These are phyloP conservation scores for Falco concolor DNA, from an alignment of 2,797 vertebrate genomes.

Conservation along the genomic window DNA sequence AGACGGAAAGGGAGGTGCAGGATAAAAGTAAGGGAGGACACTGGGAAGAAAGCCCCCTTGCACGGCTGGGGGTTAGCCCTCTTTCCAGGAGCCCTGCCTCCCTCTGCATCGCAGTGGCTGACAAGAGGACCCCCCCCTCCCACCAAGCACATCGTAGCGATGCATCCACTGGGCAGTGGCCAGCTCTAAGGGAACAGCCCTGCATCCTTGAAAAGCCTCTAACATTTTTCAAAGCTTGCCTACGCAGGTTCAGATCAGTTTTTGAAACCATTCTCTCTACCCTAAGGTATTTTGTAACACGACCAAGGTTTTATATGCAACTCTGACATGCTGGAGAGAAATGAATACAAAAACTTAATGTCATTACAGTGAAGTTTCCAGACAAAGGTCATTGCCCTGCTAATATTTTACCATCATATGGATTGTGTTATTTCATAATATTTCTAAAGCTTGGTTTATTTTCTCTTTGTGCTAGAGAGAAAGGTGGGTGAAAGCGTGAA, in stretches of 20 bases:
- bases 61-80: neutral
- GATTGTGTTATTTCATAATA: constrained; percentile 40
- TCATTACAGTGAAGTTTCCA: neutral
- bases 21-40: neutral
- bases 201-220: neutral
- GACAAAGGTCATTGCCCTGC: neutral
- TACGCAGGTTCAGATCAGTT: neutral
- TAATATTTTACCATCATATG: neutral
- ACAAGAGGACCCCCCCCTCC: neutral
- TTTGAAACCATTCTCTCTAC: neutral
- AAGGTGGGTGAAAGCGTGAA: neutral
- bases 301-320: neutral
- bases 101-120: fast-evolving
- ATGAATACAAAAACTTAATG: neutral
- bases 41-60: neutral
- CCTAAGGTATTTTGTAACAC: neutral
- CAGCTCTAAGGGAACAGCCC: neutral
- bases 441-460: constrained; percentile 40
- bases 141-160: fast-evolving
- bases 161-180: fast-evolving
- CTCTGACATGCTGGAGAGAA: neutral
- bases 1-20: neutral
- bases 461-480: neutral
- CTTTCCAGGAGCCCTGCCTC: neutral
- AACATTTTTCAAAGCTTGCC: neutral